Percentiles rank a stretch among this genome's conserved stretches.
These are phyloP conservation scores for Cuniculus paca DNA, from an alignment of 2,797 vertebrate genomes.

Conservation along the genomic window DNA sequence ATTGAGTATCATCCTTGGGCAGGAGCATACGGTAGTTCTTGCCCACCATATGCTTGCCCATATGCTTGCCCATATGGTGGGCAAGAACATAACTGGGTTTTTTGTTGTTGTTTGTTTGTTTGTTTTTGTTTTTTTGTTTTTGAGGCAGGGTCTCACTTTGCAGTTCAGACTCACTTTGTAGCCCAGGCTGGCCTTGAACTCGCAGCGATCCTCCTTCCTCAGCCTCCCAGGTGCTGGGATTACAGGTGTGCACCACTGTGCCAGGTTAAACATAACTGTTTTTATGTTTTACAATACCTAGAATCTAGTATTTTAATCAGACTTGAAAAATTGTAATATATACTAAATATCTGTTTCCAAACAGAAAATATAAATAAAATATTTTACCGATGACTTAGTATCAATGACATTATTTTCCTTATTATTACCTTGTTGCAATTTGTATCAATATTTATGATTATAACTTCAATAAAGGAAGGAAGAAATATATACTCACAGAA, in stretches of 20 bases:
- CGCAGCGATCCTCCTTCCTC: no score
- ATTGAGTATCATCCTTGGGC: not conserved
- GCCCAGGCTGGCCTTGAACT: no score
- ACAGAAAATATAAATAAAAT: conserved; percentile 2
- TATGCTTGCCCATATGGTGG: no score
- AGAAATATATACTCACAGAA: not conserved
- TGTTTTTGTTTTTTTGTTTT: no score
- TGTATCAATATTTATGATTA: not conserved
- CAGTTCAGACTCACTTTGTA: no score
- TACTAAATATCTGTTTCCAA: not conserved
- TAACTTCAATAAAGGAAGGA: not conserved
- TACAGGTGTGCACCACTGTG: no score
- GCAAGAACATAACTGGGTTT: no score
- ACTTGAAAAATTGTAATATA: not conserved
- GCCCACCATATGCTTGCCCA: no score
- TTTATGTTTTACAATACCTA: not conserved
- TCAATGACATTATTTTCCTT: not conserved
- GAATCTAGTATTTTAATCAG: conserved; percentile 39
- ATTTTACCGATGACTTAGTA: not conserved
- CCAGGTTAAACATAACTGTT: not conserved
- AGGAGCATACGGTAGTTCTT: no score
- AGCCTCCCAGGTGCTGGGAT: no score
- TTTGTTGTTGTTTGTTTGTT: no score
- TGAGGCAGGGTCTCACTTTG: no score
- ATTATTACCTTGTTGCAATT: not conserved